A percentile compares a stretch with the other conserved stretches of the same genome.
These are phyloP conservation scores for Craseonycteris thonglongyai DNA, from an alignment of 2,113 vertebrate genomes.

Conservation along the genomic window DNA sequence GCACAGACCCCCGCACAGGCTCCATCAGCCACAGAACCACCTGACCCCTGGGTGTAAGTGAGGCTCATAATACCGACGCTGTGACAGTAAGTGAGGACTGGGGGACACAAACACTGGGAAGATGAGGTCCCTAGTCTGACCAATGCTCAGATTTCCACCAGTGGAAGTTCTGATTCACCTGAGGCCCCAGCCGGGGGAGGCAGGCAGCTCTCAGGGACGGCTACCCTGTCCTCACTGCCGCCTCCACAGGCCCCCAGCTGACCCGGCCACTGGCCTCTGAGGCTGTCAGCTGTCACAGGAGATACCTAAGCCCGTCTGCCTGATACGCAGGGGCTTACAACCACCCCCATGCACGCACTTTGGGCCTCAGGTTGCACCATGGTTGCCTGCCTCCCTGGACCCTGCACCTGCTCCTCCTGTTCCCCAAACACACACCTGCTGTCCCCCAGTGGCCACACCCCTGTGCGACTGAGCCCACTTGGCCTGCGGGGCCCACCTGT, in stretches of 20 bases:
- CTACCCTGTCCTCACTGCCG: no score
- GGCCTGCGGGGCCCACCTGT: no score
- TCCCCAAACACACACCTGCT: not conserved
- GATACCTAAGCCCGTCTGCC: not conserved
- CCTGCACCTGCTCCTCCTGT: no score
- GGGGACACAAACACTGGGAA: not conserved
- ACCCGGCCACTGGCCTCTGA: not conserved
- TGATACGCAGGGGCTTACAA: not conserved
- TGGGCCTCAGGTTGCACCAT: not conserved
- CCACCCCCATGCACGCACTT: not conserved
- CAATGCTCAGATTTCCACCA: slow-evolving; percentile 9
- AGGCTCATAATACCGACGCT: not conserved
- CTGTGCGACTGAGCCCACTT: not conserved
- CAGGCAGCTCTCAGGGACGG: no score
- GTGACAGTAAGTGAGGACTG: not conserved
- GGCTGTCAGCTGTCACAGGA: not conserved
- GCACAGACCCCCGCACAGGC: not conserved
- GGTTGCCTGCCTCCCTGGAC: not conserved
- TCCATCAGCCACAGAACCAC: rapidly evolving
- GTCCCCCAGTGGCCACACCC: not conserved
- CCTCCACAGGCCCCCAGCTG: no score
- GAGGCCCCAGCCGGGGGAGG: no score
- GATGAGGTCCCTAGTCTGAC: not conserved
- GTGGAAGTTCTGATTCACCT: not conserved
- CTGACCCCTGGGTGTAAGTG: not conserved